Percentiles rank a stretch among this genome's conserved stretches.
Evolutionary conservation across 2,888 invertebrate species (phyloP).

Genomic region (Minunthozetes semirufus): DNA sequence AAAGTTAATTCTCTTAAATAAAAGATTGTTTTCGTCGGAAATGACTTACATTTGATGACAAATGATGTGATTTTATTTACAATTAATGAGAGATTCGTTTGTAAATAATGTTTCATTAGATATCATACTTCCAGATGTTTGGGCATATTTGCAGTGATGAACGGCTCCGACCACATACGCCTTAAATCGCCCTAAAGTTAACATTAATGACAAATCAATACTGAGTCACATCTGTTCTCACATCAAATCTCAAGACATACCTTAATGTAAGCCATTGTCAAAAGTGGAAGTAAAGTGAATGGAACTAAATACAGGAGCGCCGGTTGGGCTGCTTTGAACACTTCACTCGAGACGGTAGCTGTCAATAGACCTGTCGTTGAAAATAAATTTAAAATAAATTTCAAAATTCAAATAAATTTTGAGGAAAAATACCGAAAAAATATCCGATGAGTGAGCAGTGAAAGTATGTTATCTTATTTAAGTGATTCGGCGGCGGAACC

Average conservation of each 20-base stretch:
- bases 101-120: background rate
- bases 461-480: slow-evolving; percentile 63
- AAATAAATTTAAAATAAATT: background rate
- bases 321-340: slow-evolving; percentile 97
- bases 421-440: slow-evolving; percentile 66
- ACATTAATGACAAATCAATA: background rate
- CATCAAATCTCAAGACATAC: slow-evolving; percentile 52
- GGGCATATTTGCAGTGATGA: slow-evolving; percentile 70
- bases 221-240: background rate
- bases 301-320: slow-evolving; percentile 94
- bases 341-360: slow-evolving; percentile 93
- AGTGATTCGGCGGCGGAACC: slow-evolving; percentile 55
- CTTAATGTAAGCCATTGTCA: slow-evolving; percentile 97
- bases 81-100: slow-evolving; percentile 12
- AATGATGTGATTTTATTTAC: slow-evolving; percentile 5
- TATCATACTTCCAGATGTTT: slow-evolving; percentile 70
- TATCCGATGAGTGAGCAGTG: slow-evolving; percentile 97
- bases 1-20: background rate
- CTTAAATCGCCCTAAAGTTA: slow-evolving; percentile 78
- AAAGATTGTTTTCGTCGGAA: background rate
- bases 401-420: background rate
- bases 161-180: slow-evolving; percentile 97
- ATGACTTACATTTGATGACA: slow-evolving; percentile 5
- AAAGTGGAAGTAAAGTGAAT: slow-evolving; percentile 87
- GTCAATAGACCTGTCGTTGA: slow-evolving; percentile 63